Percentiles rank a stretch among this genome's conserved stretches.
These are phyloP conservation scores for Antechinus stuartii DNA, from an alignment of 2,113 vertebrate genomes.

Conservation along the genomic window DNA sequence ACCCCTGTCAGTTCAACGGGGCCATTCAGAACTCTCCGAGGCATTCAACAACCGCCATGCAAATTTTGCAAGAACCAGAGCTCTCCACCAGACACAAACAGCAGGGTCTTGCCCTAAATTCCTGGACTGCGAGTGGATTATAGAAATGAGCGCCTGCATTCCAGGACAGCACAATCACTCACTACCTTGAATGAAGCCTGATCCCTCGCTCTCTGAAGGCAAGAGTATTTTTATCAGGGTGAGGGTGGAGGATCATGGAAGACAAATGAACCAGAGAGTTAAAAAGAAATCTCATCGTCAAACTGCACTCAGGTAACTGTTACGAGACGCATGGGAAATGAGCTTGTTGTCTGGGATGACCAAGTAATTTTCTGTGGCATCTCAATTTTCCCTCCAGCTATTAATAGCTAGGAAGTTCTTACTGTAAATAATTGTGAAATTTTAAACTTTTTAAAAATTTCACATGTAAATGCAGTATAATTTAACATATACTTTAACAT, in stretches of 20 bases:
- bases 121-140: background rate
- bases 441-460: background rate
- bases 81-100: background rate
- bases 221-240: background rate
- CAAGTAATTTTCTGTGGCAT: background rate
- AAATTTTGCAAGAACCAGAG: background rate
- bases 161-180: background rate
- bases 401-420: background rate
- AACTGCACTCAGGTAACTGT: background rate
- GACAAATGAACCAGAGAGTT: background rate
- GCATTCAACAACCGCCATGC: background rate
- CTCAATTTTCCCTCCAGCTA: background rate
- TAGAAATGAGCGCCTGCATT: background rate
- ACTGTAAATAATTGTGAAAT: background rate
- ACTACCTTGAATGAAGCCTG: background rate
- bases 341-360: background rate
- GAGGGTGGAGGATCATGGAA: background rate
- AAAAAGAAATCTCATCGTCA: background rate
- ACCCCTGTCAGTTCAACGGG: background rate
- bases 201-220: background rate
- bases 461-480: background rate
- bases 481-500: too few relatives aligned
- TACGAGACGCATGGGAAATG: background rate
- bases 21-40: background rate
- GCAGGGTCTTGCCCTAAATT: constrained; percentile 2